Conservation (phyloP, 2,113 vertebrate species). For the Ageneiosus marmoratus region DNA sequence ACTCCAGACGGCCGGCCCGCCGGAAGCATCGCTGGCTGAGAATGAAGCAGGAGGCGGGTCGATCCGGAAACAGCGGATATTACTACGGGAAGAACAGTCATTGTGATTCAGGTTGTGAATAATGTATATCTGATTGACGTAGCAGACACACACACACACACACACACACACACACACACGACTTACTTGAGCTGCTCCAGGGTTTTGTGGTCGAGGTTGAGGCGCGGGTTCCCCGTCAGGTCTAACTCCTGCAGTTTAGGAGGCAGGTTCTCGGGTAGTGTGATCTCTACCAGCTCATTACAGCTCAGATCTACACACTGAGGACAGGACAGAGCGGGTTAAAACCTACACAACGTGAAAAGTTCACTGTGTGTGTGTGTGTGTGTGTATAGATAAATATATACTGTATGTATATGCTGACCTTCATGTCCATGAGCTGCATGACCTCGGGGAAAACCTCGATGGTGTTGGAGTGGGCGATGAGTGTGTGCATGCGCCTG, state of each 20-base stretch:
- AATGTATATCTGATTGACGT: not conserved
- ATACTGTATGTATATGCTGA: slow-evolving; percentile 57
- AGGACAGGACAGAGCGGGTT: not conserved
- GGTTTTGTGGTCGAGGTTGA: slow-evolving; percentile 92
- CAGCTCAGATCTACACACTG: slow-evolving; percentile 98
- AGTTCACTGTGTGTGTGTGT: slow-evolving; percentile 9
- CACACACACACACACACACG: not conserved
- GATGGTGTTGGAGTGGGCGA: slow-evolving; percentile 94
- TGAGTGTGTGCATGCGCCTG: slow-evolving; percentile 90
- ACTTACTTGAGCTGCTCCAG: slow-evolving; percentile 93
- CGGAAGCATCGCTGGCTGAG: slow-evolving; percentile 81
- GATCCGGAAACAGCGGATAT: slow-evolving; percentile 96
- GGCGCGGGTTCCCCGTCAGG: slow-evolving; percentile 91
- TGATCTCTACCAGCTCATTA: slow-evolving; percentile 91
- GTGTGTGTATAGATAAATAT: too few species aligned
- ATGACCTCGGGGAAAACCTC: slow-evolving; percentile 98
- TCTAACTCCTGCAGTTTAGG: slow-evolving; percentile 95
- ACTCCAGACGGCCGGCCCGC: slow-evolving; percentile 94
- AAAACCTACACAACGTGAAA: not conserved
- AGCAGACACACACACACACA: not conserved
- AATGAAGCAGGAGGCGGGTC: slow-evolving; percentile 84
- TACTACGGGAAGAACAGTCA: slow-evolving; percentile 73
- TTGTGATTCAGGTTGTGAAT: not conserved
- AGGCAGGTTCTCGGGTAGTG: slow-evolving; percentile 91
- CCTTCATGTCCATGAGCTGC: slow-evolving; percentile 97